Conservation (phyloP, 2,888 invertebrate genomes). For the Dryobota labecula region DNA sequence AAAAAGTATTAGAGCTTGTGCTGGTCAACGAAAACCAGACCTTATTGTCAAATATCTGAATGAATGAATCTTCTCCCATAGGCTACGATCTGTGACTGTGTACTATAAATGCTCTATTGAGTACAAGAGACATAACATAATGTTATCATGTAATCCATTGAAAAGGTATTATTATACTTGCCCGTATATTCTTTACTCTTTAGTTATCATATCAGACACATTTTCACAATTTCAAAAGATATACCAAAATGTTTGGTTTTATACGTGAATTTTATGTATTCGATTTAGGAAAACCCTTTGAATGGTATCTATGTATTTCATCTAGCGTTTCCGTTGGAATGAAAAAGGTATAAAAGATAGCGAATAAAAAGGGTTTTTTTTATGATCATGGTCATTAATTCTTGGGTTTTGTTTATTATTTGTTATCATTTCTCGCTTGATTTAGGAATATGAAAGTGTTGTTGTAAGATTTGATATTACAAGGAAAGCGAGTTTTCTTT, state of each 20-base stretch:
- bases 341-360: conserved; percentile 60
- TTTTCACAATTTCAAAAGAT: conserved; percentile 44
- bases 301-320: conserved; percentile 64
- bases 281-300: conserved; percentile 59
- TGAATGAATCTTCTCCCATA: not conserved
- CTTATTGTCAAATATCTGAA: not conserved
- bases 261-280: conserved; percentile 61
- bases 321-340: conserved; percentile 56
- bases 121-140: not conserved
- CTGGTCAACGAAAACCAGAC: not conserved
- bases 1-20: not conserved
- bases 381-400: conserved; percentile 52
- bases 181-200: conserved; percentile 12
- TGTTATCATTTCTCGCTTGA: conserved; percentile 39
- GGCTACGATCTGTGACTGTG: not conserved
- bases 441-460: not conserved
- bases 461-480: not conserved
- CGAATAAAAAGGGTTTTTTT: conserved; percentile 49
- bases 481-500: not conserved
- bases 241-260: conserved; percentile 61
- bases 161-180: not conserved
- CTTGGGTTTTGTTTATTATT: conserved; percentile 51
- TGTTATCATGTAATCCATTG: not conserved
- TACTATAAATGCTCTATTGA: not conserved
- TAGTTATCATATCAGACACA: conserved; percentile 32